Percentiles rank a stretch among this genome's conserved stretches.
Conservation (phyloP, 2,113 vertebrate genomes). For the Odontophorus gujanensis region DNA sequence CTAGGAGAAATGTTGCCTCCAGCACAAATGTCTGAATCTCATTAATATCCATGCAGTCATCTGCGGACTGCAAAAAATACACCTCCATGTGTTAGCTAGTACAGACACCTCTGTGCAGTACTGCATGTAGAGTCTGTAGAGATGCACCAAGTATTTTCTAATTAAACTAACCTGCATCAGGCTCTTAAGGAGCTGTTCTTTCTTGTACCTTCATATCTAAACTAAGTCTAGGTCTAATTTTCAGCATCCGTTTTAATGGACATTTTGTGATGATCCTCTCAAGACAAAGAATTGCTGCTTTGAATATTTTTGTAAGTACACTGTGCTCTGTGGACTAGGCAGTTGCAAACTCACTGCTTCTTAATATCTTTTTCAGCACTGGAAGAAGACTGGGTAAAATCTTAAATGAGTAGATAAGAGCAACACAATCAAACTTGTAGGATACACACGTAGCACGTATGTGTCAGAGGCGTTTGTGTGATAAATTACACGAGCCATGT, state of each 20-base stretch:
- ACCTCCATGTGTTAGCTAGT: not conserved
- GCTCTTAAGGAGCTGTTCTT: not conserved
- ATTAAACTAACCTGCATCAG: constrained; percentile 1
- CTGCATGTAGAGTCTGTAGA: not conserved
- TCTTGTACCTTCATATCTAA: not conserved
- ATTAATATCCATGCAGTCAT: constrained; percentile 47
- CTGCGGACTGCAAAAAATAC: constrained; percentile 26
- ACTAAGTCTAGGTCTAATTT: not conserved
- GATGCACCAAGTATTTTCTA: not conserved
- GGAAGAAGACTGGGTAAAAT: not conserved
- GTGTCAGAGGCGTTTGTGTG: constrained; percentile 34
- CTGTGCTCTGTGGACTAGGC: not conserved
- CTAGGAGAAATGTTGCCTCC: constrained; percentile 47
- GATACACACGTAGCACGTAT: not conserved
- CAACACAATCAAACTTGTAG: constrained; percentile 31
- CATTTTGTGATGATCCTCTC: not conserved
- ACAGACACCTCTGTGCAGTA: not conserved
- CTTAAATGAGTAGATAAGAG: constrained; percentile 9
- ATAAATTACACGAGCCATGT: constrained; percentile 65
- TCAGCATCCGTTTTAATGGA: not conserved
- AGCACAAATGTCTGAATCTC: constrained; percentile 37
- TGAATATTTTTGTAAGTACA: not conserved
- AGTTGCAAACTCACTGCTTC: not conserved
- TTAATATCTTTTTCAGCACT: not conserved
- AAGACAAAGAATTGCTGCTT: not conserved